Evolutionary conservation across 2,113 vertebrate genomes (phyloP), one percentile per base, ranked within the genome.

Genomic region (Sarotherodon lohbergeri): DNA sequence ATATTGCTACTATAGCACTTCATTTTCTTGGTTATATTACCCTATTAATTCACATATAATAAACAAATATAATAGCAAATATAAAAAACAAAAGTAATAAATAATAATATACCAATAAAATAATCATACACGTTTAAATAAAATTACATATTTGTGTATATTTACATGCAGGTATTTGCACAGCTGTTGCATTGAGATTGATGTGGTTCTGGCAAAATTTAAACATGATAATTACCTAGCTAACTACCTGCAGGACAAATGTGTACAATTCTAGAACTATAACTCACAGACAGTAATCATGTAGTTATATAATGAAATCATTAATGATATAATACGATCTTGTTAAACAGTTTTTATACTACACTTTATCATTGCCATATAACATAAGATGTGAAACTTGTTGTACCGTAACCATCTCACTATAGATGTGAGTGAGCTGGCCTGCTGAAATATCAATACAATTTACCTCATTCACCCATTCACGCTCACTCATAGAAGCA

Each of bases 61-160:
- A 63, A 63, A 36, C 0, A 12, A 63, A 63, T 11, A 34, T 63
- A 34, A 11, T 63, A 34, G 29, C 59, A 63, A 63, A 11, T 63
- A 19, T 34, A 19, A 34, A 61, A 36, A 17, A 9, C 57, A 61
- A 34, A 63, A 7, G 9, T 4, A 63, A 36, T 63, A 7, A 63
- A 63, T 17, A 36, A 63, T 0, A 63, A 63, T 12, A 63, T 63
- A 36, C 32, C 9, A n/a, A 36, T 36, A 36, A 63, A 12, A 63
- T 36, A 63, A 36, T 7, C 9, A 36, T 63, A 36, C 17, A 7
- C 0, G 0, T 12, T 36, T 63, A 0, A 63, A 36, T 63, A 63
- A 63, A 63, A 11, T n/a, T 1, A 63, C 17, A 63, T 63, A 63
- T 0, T 63, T 63, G 32, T 36, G 32, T 36, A 12, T 63, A 63